Base-by-base conservation (phyloP, 2,888 invertebrate genomes). In the Trichopria drosophilae region DNA sequence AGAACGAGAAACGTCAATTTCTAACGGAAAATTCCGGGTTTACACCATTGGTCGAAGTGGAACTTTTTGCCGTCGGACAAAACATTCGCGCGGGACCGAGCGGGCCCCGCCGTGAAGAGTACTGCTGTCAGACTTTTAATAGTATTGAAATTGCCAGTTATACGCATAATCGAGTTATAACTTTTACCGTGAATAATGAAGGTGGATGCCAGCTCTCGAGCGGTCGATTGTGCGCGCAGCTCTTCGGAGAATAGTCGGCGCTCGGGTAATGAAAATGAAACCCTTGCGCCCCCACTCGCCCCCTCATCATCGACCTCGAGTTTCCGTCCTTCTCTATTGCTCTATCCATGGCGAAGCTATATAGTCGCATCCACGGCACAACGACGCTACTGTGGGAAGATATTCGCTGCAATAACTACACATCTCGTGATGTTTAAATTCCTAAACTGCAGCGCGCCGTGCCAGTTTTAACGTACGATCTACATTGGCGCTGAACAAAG, bases 81-180 rank as follows among this genome's bases (percentile, higher is more conserved):
- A 67, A 69, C 62, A 62, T 66, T 54, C 54, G 32, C 64, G 55
- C 54, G 39, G 22, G 13, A 28, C 41, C 19, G 36, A 37, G 45
- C 24, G 29, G 45, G 36, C 36, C 45, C 34, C 37, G 29, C 34
- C 41, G n/a, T n/a, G n/a, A n/a, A n/a, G 35, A 16, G 29, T 40
- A 39, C 46, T 26, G 40, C 55, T 61, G 56, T 59, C 59, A 52
- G 57, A 58, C 58, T 68, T 67, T 69, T 71, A 70, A 71, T 72
- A 68, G 68, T 72, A 72, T 72, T 66, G 69, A 70, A 72, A 72
- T 73, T 71, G 66, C 71, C 68, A 66, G 71, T 71, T 72, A 67
- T 66, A 66, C 62, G 67, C 63, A 64, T 73, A 73, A 73, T 73
- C 72, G 71, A 73, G 68, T 72, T 72, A 70, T 63, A 70, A 71